Conservation (phyloP, 2,113 vertebrate genomes). For the Australoheros scitulus region DNA sequence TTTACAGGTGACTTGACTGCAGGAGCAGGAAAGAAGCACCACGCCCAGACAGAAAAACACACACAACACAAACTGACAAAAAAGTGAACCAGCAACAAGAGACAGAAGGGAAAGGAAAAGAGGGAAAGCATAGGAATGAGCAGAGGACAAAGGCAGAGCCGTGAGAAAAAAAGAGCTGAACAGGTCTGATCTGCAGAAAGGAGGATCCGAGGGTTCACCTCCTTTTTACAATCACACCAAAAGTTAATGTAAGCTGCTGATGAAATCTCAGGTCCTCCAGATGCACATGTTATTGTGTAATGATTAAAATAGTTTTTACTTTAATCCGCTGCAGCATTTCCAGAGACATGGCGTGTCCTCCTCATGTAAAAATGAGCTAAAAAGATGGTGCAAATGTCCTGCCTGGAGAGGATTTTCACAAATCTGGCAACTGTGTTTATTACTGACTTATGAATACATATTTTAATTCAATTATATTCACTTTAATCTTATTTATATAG, state of each 20-base stretch:
- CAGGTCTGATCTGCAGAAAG: no score
- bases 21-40: background rate
- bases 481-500: no score
- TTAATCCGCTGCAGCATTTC: background rate
- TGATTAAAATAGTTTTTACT: background rate
- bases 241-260: background rate
- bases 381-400: background rate
- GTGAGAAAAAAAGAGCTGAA: no score
- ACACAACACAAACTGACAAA: background rate
- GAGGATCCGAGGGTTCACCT: background rate
- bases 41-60: background rate
- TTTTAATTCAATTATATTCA: background rate
- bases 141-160: no score
- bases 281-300: background rate
- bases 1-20: background rate
- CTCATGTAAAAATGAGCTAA: background rate
- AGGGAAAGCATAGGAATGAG: background rate
- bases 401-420: background rate
- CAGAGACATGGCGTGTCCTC: fast-evolving
- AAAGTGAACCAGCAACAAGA: background rate
- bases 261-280: background rate
- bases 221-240: background rate
- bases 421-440: background rate
- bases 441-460: background rate
- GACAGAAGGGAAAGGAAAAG: background rate